Evolutionary conservation across 64 coral and sea anemone genomes (phyloP).

Genomic region (Catalaphyllia jardinei): DNA sequence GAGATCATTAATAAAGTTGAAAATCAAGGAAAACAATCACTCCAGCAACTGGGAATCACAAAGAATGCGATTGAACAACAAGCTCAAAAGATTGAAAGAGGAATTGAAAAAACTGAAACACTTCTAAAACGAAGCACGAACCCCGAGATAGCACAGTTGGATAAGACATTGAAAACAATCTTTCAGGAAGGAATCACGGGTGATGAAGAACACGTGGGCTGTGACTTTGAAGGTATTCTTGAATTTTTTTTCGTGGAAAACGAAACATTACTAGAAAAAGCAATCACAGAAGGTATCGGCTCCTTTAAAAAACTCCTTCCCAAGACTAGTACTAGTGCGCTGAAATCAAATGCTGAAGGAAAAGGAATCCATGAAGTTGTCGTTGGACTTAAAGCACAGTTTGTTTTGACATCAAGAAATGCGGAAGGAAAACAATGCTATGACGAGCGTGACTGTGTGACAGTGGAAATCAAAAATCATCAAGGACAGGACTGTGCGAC

Average conservation of each 20-base stretch:
- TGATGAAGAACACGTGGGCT: background rate
- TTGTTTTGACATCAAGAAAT: background rate
- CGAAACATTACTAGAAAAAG: background rate
- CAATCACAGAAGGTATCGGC: background rate
- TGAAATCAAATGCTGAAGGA: background rate
- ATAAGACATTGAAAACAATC: background rate
- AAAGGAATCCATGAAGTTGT: background rate
- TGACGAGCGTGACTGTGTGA: background rate
- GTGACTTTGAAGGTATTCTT: background rate
- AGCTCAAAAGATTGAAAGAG: background rate
- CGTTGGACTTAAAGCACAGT: background rate
- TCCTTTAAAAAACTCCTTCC: background rate
- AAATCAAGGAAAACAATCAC: background rate
- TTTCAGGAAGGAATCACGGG: background rate
- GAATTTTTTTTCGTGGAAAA: background rate
- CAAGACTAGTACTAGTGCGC: background rate
- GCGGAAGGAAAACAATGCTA: background rate
- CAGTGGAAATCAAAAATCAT: background rate
- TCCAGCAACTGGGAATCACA: background rate
- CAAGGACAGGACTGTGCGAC: background rate
- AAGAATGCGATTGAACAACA: background rate
- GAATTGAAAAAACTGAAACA: background rate
- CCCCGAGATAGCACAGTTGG: background rate
- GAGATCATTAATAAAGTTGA: background rate
- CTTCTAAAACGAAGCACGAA: background rate